Evolutionary conservation across 2,113 vertebrate species (phyloP).

Genomic region (Onychostoma macrolepis): DNA sequence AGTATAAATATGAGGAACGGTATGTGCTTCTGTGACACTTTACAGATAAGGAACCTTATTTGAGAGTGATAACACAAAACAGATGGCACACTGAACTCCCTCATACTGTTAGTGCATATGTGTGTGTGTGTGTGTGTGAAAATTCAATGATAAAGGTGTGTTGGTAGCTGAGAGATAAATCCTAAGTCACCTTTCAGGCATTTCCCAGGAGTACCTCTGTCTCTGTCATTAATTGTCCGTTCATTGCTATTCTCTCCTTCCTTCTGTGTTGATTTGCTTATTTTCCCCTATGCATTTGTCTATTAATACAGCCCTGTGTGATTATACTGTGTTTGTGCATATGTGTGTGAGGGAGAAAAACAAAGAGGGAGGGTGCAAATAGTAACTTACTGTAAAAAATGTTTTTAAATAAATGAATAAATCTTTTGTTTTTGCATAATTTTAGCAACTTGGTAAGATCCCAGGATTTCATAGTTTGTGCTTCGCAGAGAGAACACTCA

Average conservation of each 20-base stretch:
- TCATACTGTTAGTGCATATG: background rate
- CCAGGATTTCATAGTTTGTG: conserved; percentile 12
- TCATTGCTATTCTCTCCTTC: background rate
- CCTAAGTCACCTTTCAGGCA: background rate
- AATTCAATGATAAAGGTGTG: background rate
- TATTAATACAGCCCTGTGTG: background rate
- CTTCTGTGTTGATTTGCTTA: background rate
- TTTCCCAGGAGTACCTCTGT: background rate
- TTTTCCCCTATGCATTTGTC: background rate
- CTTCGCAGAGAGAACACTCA: conserved; percentile 50
- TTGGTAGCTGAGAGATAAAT: background rate
- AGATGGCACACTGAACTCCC: background rate
- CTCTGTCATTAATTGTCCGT: background rate
- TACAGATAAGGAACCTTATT: background rate
- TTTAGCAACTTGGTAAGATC: background rate
- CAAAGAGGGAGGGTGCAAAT: background rate
- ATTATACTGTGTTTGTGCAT: background rate
- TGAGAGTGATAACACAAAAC: conserved; percentile 1
- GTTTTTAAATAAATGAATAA: background rate
- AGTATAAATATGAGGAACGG: conserved; percentile 10
- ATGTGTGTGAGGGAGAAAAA: background rate
- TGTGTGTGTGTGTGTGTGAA: background rate
- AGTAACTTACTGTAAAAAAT: background rate
- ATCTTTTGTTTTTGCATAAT: background rate
- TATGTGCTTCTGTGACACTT: background rate